Evolutionary conservation across 2,113 vertebrate species (phyloP).

Genomic region (Oncorhynchus kisutch): DNA sequence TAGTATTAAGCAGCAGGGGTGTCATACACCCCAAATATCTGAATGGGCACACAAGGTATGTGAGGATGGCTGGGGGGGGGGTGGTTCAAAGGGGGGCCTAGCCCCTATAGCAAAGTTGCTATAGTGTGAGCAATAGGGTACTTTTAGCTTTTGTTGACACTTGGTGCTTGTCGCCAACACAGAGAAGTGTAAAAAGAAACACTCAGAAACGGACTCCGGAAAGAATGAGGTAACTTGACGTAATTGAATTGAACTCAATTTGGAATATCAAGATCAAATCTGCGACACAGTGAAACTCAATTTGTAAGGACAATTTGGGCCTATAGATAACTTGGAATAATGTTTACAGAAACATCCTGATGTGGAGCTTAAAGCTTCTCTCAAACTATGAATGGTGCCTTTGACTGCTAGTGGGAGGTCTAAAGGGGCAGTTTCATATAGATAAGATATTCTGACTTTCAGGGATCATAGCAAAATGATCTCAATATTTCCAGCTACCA

Average conservation of each 20-base stretch:
- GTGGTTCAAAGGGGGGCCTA: no score
- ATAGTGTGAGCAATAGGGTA: background rate
- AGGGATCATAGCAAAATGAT: conserved; percentile 9
- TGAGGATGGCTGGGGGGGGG: no score
- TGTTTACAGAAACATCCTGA: conserved; percentile 31
- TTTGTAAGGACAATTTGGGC: conserved; percentile 28
- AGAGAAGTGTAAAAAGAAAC: background rate
- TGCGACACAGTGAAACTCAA: conserved; percentile 30
- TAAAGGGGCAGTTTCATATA: conserved; percentile 10
- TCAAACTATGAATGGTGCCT: background rate
- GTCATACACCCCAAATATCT: no score
- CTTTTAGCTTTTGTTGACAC: background rate
- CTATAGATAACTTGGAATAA: conserved; percentile 36
- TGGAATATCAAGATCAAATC: conserved; percentile 34
- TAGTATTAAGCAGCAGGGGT: background rate
- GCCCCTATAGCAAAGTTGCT: no score
- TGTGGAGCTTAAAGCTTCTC: conserved; percentile 20
- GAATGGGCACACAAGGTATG: no score
- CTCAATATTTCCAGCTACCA: conserved; percentile 19
- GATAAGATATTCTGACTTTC: conserved; percentile 5
- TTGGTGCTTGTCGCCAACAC: background rate
- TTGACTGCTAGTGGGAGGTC: background rate
- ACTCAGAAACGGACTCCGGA: conserved; percentile 14
- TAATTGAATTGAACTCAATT: conserved; percentile 42
- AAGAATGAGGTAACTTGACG: conserved; percentile 21